phyloP scores from a whole-genome alignment of 2,888 invertebrate genomes.

The Napeogenes sylphis region DNA sequence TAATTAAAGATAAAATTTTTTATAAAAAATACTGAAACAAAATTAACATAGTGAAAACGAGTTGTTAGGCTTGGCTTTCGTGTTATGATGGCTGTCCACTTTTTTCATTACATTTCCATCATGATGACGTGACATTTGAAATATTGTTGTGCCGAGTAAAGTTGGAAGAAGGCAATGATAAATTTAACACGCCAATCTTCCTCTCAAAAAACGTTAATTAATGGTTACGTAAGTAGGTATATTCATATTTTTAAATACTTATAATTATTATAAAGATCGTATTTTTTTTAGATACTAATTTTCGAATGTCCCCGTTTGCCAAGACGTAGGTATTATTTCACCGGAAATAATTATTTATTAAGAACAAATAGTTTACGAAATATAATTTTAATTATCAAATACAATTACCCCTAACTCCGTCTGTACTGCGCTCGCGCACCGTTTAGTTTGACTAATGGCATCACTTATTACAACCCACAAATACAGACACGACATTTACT shows the following conservation, averaged over 20 bases:
- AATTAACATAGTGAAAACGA: not conserved
- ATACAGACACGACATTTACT: constrained; percentile 34
- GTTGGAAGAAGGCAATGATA: constrained; percentile 5
- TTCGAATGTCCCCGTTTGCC: too few relatives aligned
- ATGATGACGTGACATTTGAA: constrained; percentile 3
- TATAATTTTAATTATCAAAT: not conserved
- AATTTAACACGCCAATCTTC: constrained; percentile 2
- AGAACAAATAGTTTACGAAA: not conserved
- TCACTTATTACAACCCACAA: constrained; percentile 35
- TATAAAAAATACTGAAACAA: not conserved
- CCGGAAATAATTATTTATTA: not conserved
- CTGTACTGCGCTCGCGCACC: constrained; percentile 32
- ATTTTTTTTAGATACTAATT: too few relatives aligned
- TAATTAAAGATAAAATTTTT: not conserved
- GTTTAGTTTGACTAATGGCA: constrained; percentile 49
- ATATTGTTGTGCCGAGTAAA: constrained; percentile 1
- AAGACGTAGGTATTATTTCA: too few relatives aligned
- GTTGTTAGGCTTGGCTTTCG: not conserved
- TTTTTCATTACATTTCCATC: not conserved
- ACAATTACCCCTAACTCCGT: not conserved
- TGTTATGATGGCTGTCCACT: not conserved
- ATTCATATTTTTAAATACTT: not conserved
- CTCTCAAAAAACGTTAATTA: not conserved
- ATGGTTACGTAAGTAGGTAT: not conserved
- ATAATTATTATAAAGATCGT: not conserved